Evolutionary conservation across 2,797 vertebrate species (phyloP).

Genomic region (Girardinus metallicus): DNA sequence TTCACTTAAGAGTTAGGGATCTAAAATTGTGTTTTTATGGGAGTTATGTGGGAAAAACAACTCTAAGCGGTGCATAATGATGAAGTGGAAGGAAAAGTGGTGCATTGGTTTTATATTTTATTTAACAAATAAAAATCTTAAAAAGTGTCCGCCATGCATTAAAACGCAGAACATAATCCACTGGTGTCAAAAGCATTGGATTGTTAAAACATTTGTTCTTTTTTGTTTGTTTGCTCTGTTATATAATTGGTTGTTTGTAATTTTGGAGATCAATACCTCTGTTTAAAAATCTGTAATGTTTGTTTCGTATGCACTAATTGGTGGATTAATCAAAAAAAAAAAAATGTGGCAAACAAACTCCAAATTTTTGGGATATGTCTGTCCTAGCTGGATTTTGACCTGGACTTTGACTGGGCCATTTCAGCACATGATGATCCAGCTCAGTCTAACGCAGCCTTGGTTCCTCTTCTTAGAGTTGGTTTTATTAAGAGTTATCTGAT

Average conservation of each 20-base stretch:
- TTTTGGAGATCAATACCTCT: too few relatives aligned
- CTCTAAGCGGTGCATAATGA: background rate
- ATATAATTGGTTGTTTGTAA: too few relatives aligned
- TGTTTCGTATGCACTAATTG: too few relatives aligned
- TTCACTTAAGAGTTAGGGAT: background rate
- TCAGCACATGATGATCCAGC: background rate
- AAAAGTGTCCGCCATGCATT: too few relatives aligned
- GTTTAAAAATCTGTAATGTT: too few relatives aligned
- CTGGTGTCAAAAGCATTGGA: too few relatives aligned
- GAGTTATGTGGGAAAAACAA: background rate
- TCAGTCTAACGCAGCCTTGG: background rate
- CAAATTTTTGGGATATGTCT: background rate
- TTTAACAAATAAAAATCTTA: background rate
- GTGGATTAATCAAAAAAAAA: too few relatives aligned
- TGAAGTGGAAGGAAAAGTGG: background rate
- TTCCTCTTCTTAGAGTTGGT: background rate
- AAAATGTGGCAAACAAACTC: too few relatives aligned
- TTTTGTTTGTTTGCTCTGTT: too few relatives aligned
- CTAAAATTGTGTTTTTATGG: background rate
- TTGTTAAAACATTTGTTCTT: too few relatives aligned
- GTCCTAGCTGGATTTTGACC: background rate
- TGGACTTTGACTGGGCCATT: constrained; percentile 1
- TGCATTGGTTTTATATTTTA: background rate
- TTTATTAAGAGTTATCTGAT: background rate
- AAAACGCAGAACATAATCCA: too few relatives aligned